Base-by-base conservation (phyloP, 2,888 invertebrate species). In the Ennomos erosarius region DNA sequence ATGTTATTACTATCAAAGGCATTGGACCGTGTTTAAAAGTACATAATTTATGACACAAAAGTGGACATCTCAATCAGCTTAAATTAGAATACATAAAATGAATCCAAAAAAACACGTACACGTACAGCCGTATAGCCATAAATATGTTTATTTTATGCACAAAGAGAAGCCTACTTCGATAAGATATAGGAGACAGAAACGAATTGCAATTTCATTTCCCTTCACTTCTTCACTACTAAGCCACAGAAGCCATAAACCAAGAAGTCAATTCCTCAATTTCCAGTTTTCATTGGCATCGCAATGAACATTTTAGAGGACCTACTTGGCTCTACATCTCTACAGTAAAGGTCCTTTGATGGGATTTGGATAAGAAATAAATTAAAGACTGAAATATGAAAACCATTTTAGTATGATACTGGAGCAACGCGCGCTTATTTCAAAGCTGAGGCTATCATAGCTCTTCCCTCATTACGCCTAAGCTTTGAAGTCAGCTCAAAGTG, bases 151-250 rank as follows among this genome's bases (percentile, higher is more conserved):
- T 11, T 13, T 11, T 55, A n/a, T 16, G 11, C 40, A 48, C 37
- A 48, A 43, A 35, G 38, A 39, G 35, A 36, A 39, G 34, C n/a
- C 39, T n/a, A 11, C 11, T 11, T 36, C 12, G 16, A 12, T 43
- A 48, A 56, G 50, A 51, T 45, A 49, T 44, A 43, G 26, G 8
- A 10, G 42, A 57, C 40, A 26, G 42, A 12, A 38, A 60, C 45
- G 65, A 70, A 73, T 70, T 65, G 71, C 71, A 73, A 72, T 71
- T 69, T 57, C 66, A 68, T 73, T 75, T 68, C 65, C 64, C 64
- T 68, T 50, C 33, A 35, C 46, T 26, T 11, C 11, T 26, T 11
- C 4, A 38, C n/a, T n/a, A n/a, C n/a, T n/a, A n/a, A n/a, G n/a
- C n/a, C n/a, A n/a, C n/a, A n/a, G n/a, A n/a, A n/a, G n/a, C n/a